These are phyloP conservation scores for Metopolophium dirhodum DNA, from an alignment of 1,140 invertebrate genomes.

Conservation along the genomic window DNA sequence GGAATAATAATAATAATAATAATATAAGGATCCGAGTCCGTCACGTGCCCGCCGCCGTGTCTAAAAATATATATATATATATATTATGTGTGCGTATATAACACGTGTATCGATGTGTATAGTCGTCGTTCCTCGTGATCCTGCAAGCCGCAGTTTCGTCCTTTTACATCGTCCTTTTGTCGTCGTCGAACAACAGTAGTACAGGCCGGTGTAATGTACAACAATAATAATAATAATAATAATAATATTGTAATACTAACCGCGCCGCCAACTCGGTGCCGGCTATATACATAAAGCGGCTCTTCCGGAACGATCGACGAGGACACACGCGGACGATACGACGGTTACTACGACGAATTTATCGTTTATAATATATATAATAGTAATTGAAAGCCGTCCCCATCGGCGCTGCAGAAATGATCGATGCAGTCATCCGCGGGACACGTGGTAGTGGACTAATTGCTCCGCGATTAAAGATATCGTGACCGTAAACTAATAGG, in stretches of 20 bases:
- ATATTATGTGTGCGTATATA: too few species aligned
- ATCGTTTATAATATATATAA: not conserved
- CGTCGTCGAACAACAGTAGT: not conserved
- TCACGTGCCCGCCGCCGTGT: conserved; percentile 34
- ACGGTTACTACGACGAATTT: not conserved
- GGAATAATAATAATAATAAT: not conserved
- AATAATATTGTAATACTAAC: not conserved
- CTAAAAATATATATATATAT: not conserved
- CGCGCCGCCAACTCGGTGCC: too few species aligned
- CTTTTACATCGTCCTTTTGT: not conserved
- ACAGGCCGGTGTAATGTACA: not conserved
- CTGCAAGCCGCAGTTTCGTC: not conserved
- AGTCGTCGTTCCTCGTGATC: not conserved
- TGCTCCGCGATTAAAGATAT: too few species aligned
- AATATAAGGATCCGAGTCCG: not conserved
- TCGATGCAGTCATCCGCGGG: too few species aligned
- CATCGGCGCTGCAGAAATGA: not conserved
- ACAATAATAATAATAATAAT: too few species aligned
- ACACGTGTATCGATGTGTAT: not conserved
- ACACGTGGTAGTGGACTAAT: too few species aligned
- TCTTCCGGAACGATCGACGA: not conserved
- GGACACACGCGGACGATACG: not conserved
- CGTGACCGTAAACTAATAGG: too few species aligned
- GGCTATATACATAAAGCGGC: not conserved
- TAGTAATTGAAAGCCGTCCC: too few species aligned